Percentiles rank a stretch among this genome's conserved stretches.
phyloP scores from a whole-genome alignment of 2,797 vertebrate genomes.

The Eulemur coronatus region DNA sequence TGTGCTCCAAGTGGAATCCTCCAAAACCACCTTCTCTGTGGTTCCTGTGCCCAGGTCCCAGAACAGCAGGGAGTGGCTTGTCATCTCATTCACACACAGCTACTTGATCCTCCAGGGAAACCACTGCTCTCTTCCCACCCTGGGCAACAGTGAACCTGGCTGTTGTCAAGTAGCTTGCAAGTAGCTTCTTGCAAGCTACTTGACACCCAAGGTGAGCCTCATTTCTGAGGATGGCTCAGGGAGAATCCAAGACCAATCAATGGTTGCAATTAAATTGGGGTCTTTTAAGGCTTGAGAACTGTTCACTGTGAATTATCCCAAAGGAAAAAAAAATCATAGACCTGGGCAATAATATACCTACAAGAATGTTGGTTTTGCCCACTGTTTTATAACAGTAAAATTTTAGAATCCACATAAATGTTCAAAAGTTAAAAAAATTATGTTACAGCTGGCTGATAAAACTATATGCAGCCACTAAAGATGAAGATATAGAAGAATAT shows the following conservation, averaged over 20 bases:
- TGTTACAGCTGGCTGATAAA: not conserved
- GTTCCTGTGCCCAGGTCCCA: not conserved
- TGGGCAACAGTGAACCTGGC: not conserved
- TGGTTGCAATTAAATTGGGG: not conserved
- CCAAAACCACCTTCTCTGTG: not conserved
- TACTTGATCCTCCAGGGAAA: slow-evolving; percentile 21
- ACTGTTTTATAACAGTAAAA: slow-evolving; percentile 20
- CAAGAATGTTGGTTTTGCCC: not conserved
- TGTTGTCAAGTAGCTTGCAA: not conserved
- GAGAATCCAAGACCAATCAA: not conserved
- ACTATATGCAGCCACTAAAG: not conserved
- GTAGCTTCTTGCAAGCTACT: too few species aligned
- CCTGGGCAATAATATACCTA: not conserved
- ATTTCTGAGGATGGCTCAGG: not conserved
- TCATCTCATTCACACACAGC: not conserved
- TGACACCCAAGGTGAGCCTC: not conserved
- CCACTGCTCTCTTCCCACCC: not conserved
- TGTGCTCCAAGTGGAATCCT: not conserved
- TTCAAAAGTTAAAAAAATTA: not conserved
- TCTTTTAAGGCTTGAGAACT: not conserved
- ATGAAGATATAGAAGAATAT: not conserved
- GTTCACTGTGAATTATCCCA: not conserved
- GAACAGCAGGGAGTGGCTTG: not conserved
- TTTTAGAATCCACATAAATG: not conserved
- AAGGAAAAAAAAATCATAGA: not conserved